Percentiles rank a stretch among this genome's conserved stretches.
phyloP scores from a whole-genome alignment of 2,888 invertebrate species.

The Therioaphis trifolii region DNA sequence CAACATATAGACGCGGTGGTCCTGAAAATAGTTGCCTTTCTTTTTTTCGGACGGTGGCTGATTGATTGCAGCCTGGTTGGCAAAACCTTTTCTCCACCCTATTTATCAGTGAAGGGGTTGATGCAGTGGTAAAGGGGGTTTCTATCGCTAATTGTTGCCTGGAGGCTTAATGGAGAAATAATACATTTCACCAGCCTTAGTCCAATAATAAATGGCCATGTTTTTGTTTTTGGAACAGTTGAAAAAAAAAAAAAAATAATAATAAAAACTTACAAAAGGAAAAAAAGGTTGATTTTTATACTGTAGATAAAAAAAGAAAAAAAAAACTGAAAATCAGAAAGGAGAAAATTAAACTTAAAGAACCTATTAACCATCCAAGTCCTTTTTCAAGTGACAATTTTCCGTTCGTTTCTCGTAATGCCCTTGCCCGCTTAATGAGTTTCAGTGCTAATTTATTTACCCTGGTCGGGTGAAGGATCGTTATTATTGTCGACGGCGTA shows the following conservation, averaged over 20 bases:
- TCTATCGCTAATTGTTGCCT: conserved; percentile 49
- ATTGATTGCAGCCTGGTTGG: conserved; percentile 36
- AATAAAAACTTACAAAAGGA: background rate
- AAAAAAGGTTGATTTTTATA: conserved; percentile 30
- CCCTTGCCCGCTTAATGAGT: conserved; percentile 37
- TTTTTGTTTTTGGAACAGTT: conserved; percentile 47
- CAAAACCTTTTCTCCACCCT: conserved; percentile 19
- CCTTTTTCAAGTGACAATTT: conserved; percentile 32
- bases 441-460: conserved; percentile 49
- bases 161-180: conserved; percentile 50
- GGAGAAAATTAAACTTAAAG: conserved; percentile 44
- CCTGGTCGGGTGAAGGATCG: background rate
- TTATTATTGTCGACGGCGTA: conserved; percentile 1
- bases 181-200: conserved; percentile 34
- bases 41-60: background rate
- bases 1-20: background rate
- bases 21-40: background rate
- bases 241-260: background rate
- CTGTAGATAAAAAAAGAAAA: conserved; percentile 1
- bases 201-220: conserved; percentile 43
- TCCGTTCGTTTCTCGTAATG: conserved; percentile 26
- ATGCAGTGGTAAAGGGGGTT: background rate
- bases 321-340: conserved; percentile 2
- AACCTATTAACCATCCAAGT: conserved; percentile 32
- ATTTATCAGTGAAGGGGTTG: background rate